Conservation (phyloP, 2,113 vertebrate species). For the Erpornis zantholeuca region DNA sequence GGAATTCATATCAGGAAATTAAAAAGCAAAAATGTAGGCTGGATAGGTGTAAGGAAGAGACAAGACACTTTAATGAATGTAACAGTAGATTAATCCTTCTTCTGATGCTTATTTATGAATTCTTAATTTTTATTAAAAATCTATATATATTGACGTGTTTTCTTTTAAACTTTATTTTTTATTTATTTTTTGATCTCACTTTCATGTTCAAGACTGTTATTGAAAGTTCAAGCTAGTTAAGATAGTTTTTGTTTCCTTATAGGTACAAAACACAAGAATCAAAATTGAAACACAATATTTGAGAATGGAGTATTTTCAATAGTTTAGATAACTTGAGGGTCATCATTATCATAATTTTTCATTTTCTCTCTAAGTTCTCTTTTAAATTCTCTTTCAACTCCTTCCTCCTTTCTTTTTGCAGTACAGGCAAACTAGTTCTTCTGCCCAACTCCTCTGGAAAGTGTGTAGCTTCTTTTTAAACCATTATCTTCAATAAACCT, state of each 20-base stretch:
- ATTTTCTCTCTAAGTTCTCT: background rate
- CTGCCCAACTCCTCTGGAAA: background rate
- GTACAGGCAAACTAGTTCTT: background rate
- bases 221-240: background rate
- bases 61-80: background rate
- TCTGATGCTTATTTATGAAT: background rate
- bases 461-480: background rate
- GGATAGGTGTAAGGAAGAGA: background rate
- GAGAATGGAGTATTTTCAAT: background rate
- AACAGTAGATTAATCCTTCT: background rate
- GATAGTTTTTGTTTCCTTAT: background rate
- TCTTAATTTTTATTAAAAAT: background rate
- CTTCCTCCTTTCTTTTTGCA: background rate
- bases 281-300: background rate
- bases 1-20: background rate
- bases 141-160: rapidly evolving
- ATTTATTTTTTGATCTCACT: background rate
- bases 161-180: background rate
- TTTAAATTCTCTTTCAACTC: background rate
- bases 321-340: background rate
- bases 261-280: background rate
- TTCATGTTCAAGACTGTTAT: background rate
- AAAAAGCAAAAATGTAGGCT: background rate
- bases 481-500: background rate
- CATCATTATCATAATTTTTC: background rate